phyloP scores from a whole-genome alignment of 2,888 invertebrate genomes.

The Bhutanitis thaidina region DNA sequence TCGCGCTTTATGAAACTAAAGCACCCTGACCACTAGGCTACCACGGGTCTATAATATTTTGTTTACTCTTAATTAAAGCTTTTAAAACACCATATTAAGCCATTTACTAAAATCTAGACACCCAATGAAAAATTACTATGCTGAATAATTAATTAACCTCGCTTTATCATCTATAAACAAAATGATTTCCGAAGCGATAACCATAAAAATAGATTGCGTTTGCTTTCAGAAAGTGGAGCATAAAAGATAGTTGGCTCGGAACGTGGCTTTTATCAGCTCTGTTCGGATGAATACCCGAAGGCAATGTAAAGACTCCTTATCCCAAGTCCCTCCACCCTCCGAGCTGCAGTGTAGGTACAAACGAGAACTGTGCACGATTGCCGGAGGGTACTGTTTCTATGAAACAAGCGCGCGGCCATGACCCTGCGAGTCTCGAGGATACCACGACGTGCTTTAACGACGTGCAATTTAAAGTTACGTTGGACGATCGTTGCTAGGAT shows the following conservation, averaged over 20 bases:
- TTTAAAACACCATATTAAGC: too few relatives aligned
- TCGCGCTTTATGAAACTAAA: too few relatives aligned
- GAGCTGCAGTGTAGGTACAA: constrained; percentile 4
- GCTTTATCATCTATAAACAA: constrained; percentile 1
- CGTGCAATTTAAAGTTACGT: constrained; percentile 12
- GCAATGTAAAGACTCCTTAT: constrained; percentile 35
- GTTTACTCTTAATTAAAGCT: too few relatives aligned
- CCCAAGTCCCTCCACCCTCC: constrained; percentile 21
- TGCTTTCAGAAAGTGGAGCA: constrained; percentile 14
- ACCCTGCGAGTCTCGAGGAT: constrained; percentile 9
- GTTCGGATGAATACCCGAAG: constrained; percentile 45
- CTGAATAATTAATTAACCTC: constrained; percentile 1
- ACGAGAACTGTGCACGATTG: constrained; percentile 6
- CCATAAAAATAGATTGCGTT: constrained; percentile 17
- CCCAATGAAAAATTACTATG: too few relatives aligned
- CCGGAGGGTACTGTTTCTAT: constrained; percentile 10
- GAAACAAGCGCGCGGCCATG: constrained; percentile 16
- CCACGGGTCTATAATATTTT: too few relatives aligned
- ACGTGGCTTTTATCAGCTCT: constrained; percentile 47
- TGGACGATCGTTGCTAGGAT: constrained; percentile 3
- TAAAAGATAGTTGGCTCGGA: constrained; percentile 12
- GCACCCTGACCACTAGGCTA: too few relatives aligned
- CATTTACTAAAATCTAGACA: too few relatives aligned
- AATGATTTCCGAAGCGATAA: constrained; percentile 12
- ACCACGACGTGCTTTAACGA: constrained; percentile 17